phyloP scores from a whole-genome alignment of 2,113 vertebrate species.

The Callionymus lyra region DNA sequence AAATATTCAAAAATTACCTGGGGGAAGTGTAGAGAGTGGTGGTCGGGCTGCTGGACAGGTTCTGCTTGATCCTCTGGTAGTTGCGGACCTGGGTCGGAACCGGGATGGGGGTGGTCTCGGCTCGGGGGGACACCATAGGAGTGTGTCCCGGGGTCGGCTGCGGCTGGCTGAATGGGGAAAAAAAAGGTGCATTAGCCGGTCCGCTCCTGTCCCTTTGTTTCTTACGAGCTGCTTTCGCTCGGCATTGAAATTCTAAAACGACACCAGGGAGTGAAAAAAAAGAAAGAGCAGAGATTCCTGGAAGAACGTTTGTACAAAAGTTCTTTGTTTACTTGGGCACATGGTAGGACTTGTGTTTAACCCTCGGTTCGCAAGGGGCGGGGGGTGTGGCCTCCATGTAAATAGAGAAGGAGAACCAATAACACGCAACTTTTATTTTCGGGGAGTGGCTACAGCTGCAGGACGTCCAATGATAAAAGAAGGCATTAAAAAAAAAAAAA shows the following conservation, averaged over 20 bases:
- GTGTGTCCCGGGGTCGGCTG: conserved; percentile 64
- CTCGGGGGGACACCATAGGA: conserved; percentile 74
- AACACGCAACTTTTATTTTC: conserved; percentile 2
- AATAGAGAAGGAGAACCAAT: conserved; percentile 53
- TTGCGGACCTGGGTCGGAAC: conserved; percentile 93
- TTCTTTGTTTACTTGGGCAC: conserved; percentile 31
- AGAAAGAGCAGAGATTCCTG: too few species aligned
- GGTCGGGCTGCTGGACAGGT: conserved; percentile 79
- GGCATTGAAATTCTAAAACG: background rate
- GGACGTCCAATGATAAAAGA: conserved; percentile 18
- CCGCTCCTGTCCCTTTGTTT: conserved; percentile 8
- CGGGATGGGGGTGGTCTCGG: conserved; percentile 84
- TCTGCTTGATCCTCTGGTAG: conserved; percentile 96
- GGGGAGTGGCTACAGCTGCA: conserved; percentile 14
- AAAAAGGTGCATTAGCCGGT: conserved; percentile 23
- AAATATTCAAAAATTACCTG: conserved; percentile 68
- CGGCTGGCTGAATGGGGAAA: conserved; percentile 63
- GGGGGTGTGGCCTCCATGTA: conserved; percentile 44
- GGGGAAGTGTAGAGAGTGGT: conserved; percentile 79
- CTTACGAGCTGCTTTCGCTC: conserved; percentile 21
- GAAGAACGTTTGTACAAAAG: background rate
- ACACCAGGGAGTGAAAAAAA: too few species aligned
- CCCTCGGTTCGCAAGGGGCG: conserved; percentile 11
- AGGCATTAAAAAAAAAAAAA: conserved; percentile 33
- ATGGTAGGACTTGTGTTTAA: conserved; percentile 15